Evolutionary conservation across 2,113 vertebrate species (phyloP), one percentile per base, ranked within the genome.

Genomic region (Phoenicopterus ruber): DNA sequence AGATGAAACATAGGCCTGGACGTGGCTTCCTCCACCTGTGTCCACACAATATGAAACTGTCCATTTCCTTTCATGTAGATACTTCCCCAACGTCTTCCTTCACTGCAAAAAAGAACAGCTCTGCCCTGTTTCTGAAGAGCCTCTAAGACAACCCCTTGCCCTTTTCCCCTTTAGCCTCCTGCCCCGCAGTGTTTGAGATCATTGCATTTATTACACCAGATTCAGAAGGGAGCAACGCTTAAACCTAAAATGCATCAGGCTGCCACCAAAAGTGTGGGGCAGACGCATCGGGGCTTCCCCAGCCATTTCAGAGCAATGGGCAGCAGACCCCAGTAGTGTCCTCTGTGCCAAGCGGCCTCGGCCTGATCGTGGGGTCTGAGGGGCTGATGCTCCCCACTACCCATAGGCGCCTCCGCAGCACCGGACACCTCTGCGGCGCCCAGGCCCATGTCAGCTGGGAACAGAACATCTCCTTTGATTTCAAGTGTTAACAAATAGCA

Each of bases 271-370:
- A 88, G 25, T 62, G 18, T 14, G 4, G 1, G 44, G 8, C 17
- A 59, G 29, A 58, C 0, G 3, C 0, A 0, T 7, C 3, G 4
- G 15, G 25, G 18, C 9, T 77, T 57, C 32, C 10, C 40, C 50
- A 62, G 40, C 21, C 40, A 36, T 81, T 73, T 47, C 55, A 77
- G 61, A 70, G 10, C 5, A 17, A 44, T 11, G 28, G 40, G 34
- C 19, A 83, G 11, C 25, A 63, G 38, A 62, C 0, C 4, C 13
- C 22, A 55, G 10, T 15, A n/a, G 11, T 8, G 1, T 17, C 14
- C 8, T 81, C 17, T 62, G 17, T 38, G 42, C 17, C 28, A 46
- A 32, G 14, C 12, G 11, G 1, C 34, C 21, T 55, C 1, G 0
- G 22, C 20, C 25, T 34, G 20, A 34, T 19, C 22, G 26, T 38